phyloP scores from a whole-genome alignment of 2,797 vertebrate species.

The Megaceryle alcyon region DNA sequence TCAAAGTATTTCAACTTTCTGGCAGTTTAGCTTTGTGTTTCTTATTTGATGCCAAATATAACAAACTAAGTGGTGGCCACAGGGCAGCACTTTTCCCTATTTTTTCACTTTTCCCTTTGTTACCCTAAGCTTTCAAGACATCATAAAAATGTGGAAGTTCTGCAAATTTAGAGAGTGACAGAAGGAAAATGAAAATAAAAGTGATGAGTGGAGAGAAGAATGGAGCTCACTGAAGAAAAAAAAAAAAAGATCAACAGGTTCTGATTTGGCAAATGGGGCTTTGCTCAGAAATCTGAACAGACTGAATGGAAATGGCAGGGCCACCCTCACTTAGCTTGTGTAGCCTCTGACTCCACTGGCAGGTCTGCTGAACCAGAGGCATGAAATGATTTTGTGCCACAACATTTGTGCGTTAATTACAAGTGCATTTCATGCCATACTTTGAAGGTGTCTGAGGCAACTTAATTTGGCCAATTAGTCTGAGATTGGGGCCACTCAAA shows the following conservation, averaged over 20 bases:
- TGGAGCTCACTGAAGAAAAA: background rate
- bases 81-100: background rate
- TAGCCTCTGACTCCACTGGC: background rate
- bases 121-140: conserved; percentile 28
- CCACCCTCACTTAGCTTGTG: background rate
- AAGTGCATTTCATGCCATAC: background rate
- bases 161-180: background rate
- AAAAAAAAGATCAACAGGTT: background rate
- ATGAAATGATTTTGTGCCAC: background rate
- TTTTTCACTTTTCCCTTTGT: background rate
- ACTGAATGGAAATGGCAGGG: background rate
- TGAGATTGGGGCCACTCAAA: background rate
- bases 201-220: background rate
- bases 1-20: conserved; percentile 1
- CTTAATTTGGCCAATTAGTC: background rate
- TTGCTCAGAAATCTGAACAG: background rate
- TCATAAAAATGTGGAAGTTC: conserved; percentile 25
- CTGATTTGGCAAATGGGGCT: background rate
- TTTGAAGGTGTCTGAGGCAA: background rate
- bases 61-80: background rate
- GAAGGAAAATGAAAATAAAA: background rate
- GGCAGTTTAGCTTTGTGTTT: conserved; percentile 11
- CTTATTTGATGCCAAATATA: conserved; percentile 40
- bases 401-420: background rate
- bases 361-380: background rate